Evolutionary conservation across 2,113 vertebrate species (phyloP).

Genomic region (Chaetorhynchus papuensis): DNA sequence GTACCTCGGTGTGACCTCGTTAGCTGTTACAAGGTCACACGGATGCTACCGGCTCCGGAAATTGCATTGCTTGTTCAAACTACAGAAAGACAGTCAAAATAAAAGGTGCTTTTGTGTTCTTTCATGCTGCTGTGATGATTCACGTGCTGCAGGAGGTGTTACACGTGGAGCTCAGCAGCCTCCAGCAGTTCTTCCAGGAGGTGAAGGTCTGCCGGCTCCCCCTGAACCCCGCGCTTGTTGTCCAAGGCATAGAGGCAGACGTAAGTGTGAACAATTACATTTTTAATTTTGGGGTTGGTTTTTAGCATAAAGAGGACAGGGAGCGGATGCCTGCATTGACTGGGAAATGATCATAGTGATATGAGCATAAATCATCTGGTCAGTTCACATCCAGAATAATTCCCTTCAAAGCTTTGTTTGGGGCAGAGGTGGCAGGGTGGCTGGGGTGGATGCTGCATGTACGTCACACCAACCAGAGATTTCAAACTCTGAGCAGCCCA

Average conservation of each 20-base stretch:
- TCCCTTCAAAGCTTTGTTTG: background rate
- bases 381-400: background rate
- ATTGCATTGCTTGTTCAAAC: background rate
- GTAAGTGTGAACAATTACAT: background rate
- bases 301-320: background rate
- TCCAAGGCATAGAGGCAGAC: slow-evolving; percentile 57
- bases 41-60: background rate
- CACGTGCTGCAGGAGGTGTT: slow-evolving; percentile 62
- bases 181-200: slow-evolving; percentile 67
- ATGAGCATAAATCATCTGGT: background rate
- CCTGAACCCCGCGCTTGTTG: slow-evolving; percentile 34
- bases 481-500: background rate
- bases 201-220: slow-evolving; percentile 65
- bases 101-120: background rate
- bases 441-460: background rate
- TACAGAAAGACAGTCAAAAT: background rate
- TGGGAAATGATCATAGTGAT: background rate
- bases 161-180: slow-evolving; percentile 45
- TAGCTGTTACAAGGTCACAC: background rate
- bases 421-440: background rate
- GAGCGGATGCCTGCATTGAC: background rate
- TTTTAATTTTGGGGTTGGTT: background rate
- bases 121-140: background rate
- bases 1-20: background rate
- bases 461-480: background rate